Percentiles rank a stretch among this genome's conserved stretches.
phyloP scores from a whole-genome alignment of 2,797 vertebrate species.

The Aeoliscus strigatus region DNA sequence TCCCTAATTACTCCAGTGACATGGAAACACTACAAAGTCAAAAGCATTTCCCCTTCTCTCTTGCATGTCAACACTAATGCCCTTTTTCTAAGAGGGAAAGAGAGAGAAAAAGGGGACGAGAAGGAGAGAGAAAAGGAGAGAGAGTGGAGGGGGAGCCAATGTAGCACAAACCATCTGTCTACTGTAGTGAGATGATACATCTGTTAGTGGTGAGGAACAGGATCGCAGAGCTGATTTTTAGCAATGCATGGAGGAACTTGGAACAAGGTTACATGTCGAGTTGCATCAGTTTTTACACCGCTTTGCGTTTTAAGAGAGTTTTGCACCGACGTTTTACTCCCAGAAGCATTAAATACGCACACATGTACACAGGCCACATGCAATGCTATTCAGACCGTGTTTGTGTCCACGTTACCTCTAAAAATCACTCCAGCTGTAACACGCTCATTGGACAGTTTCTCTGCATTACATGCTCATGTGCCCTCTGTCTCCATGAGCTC shows the following conservation, averaged over 20 bases:
- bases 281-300: slow-evolving; percentile 49
- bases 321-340: slow-evolving; percentile 27
- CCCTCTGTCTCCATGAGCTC: slow-evolving; percentile 7
- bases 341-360: slow-evolving; percentile 19
- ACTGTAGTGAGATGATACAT: slow-evolving; percentile 50
- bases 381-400: neutral
- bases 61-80: slow-evolving; percentile 53
- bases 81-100: slow-evolving; percentile 44
- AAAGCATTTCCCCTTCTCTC: slow-evolving; percentile 53
- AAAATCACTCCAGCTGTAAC: slow-evolving; percentile 12
- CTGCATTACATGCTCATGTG: slow-evolving; percentile 3
- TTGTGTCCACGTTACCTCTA: slow-evolving; percentile 6
- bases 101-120: neutral
- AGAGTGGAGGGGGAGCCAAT: slow-evolving; percentile 34
- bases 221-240: slow-evolving; percentile 36
- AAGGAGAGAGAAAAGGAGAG: slow-evolving; percentile 21
- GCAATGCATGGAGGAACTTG: slow-evolving; percentile 39
- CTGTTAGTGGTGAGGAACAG: slow-evolving; percentile 40
- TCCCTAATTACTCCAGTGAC: slow-evolving; percentile 71
- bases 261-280: slow-evolving; percentile 45
- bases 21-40: slow-evolving; percentile 69
- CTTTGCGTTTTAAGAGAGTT: slow-evolving; percentile 29
- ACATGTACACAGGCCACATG: slow-evolving; percentile 1
- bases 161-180: slow-evolving; percentile 61
- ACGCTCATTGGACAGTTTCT: slow-evolving; percentile 1